Evolutionary conservation across 2,113 vertebrate species (phyloP).

Genomic region (Lepisosteus oculatus): DNA sequence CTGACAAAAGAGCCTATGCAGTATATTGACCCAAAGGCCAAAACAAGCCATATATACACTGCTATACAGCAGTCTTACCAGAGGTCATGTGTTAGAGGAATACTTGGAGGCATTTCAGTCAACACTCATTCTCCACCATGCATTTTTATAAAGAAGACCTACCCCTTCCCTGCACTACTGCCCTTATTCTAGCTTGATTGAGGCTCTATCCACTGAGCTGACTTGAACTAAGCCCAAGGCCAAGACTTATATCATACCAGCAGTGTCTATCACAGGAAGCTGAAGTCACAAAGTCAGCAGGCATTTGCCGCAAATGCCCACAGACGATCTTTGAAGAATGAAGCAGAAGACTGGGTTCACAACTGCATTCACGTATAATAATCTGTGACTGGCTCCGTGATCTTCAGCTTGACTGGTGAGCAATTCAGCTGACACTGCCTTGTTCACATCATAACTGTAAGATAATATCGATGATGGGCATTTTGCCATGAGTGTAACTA

Average conservation of each 20-base stretch:
- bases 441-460: neutral
- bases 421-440: neutral
- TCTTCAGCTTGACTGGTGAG: neutral
- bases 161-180: constrained; percentile 47
- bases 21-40: too few relatives aligned
- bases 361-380: neutral
- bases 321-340: constrained; percentile 23
- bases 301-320: constrained; percentile 19
- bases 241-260: constrained; percentile 40
- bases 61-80: constrained; percentile 11
- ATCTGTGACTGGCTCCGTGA: neutral
- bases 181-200: constrained; percentile 54
- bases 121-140: constrained; percentile 54
- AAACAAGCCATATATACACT: constrained; percentile 44
- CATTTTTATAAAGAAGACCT: constrained; percentile 48
- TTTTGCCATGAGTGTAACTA: neutral
- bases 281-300: constrained; percentile 22
- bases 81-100: constrained; percentile 48
- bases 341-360: neutral
- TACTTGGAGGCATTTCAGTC: constrained; percentile 63
- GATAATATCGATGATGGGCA: neutral
- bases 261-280: constrained; percentile 42
- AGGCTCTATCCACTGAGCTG: constrained; percentile 58
- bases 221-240: constrained; percentile 58
- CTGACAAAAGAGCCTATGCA: constrained; percentile 52